Base-by-base conservation (phyloP, 2,113 vertebrate genomes). In the Arothron firmamentum region DNA sequence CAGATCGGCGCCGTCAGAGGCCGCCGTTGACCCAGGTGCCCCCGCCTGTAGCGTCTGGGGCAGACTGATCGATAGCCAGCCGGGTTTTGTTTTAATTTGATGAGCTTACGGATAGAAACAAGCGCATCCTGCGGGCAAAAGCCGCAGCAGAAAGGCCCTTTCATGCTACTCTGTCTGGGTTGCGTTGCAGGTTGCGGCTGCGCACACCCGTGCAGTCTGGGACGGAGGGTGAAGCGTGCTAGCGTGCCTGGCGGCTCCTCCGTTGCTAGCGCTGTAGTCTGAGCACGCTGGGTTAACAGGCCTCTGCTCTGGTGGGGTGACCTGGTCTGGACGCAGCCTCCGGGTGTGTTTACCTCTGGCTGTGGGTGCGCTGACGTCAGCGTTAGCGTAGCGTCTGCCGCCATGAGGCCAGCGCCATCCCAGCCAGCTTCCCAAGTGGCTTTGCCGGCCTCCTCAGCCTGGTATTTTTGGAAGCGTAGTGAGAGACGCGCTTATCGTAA, bases 401-500 rank as follows among this genome's bases (percentile, higher is more conserved):
- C 73, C 70, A 56, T 70, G 73, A 82, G 81, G 68, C 67, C 59
- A 74, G 14, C 78, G 42, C 48, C 76, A 78, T 78, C 67, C 71
- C 65, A 56, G 72, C 72, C 74, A 80, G 78, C 70, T 80, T 82
- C 70, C 80, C 78, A 75, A 83, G 80, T 80, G 70, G 75, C 76
- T 72, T 74, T 46, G 14, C 65, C 65, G 81, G 74, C 64, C 65
- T 82, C 78, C 76, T 67, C 38, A 73, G 77, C 72, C 60, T 41
- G 77, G 71, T 85, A 80, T 85, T 82, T 75, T 67, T 84, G 81
- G 77, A 77, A 46, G 57, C 19, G 71, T 52, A 72, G 77, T 75
- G 77, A 77, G 75, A 84, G 83, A 81, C 83, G 81, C 79, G 78
- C 77, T 79, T 84, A 72, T 81, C 34, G 75, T 84, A 79, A 74